These are phyloP conservation scores for Yponomeuta sedellus DNA, from an alignment of 2,888 invertebrate species.

Conservation along the genomic window DNA sequence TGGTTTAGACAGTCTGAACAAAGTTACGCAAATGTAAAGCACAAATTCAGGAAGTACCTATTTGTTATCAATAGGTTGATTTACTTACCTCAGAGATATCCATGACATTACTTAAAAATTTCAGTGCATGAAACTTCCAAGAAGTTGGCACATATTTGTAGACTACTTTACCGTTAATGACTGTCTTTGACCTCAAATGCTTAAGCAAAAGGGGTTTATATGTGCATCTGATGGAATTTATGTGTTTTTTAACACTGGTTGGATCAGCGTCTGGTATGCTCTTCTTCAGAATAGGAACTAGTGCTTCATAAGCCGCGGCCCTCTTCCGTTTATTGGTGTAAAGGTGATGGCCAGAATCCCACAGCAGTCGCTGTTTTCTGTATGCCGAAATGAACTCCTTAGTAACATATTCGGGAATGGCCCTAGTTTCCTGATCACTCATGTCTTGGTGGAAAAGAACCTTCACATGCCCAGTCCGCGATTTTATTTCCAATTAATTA, in stretches of 20 bases:
- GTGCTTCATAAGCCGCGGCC: background rate
- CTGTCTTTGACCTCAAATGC: constrained; percentile 27
- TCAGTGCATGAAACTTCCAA: constrained; percentile 36
- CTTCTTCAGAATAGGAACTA: background rate
- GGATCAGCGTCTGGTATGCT: background rate
- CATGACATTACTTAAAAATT: constrained; percentile 27
- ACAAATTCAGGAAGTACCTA: too few species aligned
- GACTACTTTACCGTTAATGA: constrained; percentile 31
- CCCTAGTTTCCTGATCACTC: background rate
- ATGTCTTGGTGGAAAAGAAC: background rate
- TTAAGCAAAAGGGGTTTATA: background rate
- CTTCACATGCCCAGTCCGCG: too few species aligned
- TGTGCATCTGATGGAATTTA: background rate
- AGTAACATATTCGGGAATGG: background rate
- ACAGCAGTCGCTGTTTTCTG: background rate
- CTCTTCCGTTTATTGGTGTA: background rate
- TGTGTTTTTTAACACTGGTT: background rate
- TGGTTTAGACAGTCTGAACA: too few species aligned
- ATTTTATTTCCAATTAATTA: too few species aligned
- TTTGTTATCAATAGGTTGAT: background rate
- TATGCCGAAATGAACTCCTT: background rate
- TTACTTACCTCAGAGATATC: background rate
- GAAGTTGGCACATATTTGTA: constrained; percentile 29
- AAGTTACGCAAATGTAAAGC: too few species aligned
- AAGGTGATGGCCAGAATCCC: background rate